A percentile compares a stretch with the other conserved stretches of the same genome.
These are phyloP conservation scores for Crax fasciolata DNA, from an alignment of 2,797 vertebrate genomes.

Conservation along the genomic window DNA sequence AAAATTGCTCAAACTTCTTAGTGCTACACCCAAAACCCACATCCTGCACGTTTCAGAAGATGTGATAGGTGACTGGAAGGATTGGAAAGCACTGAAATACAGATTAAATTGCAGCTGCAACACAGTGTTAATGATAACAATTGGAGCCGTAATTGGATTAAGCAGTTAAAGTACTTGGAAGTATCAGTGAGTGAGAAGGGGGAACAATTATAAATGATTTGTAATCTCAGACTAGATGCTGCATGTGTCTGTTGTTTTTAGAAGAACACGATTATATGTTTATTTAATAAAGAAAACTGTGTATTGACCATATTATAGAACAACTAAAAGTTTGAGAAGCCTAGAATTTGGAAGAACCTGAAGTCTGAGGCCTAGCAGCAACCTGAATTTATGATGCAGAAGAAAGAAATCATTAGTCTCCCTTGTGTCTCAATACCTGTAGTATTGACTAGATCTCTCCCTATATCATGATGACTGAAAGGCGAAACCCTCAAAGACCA, in stretches of 20 bases:
- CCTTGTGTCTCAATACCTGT: background rate
- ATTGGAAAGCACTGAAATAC: background rate
- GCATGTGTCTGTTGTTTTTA: background rate
- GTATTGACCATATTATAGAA: background rate
- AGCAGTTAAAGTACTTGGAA: background rate
- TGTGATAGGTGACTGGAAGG: background rate
- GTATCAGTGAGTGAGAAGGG: background rate
- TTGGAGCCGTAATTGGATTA: background rate
- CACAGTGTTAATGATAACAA: background rate
- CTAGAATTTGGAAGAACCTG: background rate
- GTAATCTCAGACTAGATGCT: background rate
- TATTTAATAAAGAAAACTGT: background rate
- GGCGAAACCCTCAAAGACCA: background rate
- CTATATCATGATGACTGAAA: background rate
- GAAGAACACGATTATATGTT: background rate
- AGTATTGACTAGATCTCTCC: background rate
- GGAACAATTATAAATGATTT: background rate
- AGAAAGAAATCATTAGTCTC: background rate
- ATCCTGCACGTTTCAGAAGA: constrained; percentile 15
- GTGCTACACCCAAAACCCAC: background rate
- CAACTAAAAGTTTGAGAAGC: background rate
- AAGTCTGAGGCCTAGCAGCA: background rate
- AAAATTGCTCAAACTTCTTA: background rate
- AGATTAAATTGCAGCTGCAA: background rate
- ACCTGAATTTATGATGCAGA: background rate